Conservation (phyloP, 2,113 vertebrate species). For the Coptodon bakossiorum region DNA sequence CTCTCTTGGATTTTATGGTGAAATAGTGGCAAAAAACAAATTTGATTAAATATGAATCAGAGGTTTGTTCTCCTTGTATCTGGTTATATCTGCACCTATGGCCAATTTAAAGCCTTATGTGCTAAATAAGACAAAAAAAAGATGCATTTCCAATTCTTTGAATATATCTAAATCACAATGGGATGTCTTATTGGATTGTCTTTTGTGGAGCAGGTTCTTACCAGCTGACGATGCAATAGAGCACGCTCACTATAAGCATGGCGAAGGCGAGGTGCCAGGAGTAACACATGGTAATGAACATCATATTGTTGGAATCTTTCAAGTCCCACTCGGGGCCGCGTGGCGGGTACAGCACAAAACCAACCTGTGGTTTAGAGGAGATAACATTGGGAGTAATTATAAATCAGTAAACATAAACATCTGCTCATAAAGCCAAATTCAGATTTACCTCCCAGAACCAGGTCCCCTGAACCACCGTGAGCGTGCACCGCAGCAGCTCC, state of each 20-base stretch:
- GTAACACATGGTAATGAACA: slow-evolving; percentile 89
- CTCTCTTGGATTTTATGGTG: not conserved
- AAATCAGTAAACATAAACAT: not conserved
- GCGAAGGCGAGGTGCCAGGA: slow-evolving; percentile 88
- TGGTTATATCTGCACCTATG: not conserved
- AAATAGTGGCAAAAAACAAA: not conserved
- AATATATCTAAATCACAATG: not conserved
- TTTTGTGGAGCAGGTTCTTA: slow-evolving; percentile 61
- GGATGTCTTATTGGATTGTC: not conserved
- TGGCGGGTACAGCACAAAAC: slow-evolving; percentile 87
- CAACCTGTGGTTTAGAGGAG: slow-evolving; percentile 74
- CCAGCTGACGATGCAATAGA: slow-evolving; percentile 81
- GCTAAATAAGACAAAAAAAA: not conserved
- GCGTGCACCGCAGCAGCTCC: slow-evolving; percentile 80
- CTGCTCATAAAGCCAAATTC: not conserved
- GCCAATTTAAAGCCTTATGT: not conserved
- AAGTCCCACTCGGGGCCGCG: slow-evolving; percentile 82
- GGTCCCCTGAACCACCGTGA: slow-evolving; percentile 85
- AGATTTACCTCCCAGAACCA: slow-evolving; percentile 94
- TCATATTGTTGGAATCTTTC: slow-evolving; percentile 78
- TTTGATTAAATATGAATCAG: not conserved
- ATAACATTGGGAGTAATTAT: accelerated
- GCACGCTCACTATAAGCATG: slow-evolving; percentile 71
- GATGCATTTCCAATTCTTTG: not conserved
- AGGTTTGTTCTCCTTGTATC: not conserved